Conservation (phyloP, 1,140 invertebrate species). For the Gonatopus flavifemur region DNA sequence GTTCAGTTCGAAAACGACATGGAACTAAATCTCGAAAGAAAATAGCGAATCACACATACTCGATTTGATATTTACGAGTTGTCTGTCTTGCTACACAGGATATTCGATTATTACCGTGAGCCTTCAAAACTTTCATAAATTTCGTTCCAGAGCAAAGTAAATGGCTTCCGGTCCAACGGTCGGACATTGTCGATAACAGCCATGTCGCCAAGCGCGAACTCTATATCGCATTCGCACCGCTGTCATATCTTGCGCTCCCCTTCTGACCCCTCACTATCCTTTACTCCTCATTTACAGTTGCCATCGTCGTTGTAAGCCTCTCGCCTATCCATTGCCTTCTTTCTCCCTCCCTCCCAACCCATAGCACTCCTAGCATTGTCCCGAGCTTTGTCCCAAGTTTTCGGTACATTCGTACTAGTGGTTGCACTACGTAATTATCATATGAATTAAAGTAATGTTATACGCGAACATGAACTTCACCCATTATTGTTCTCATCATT, state of each 20-base stretch:
- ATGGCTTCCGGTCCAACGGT: constrained; percentile 54
- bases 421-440: constrained; percentile 48
- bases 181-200: constrained; percentile 57
- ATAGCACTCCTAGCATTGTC: constrained; percentile 36
- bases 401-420: constrained; percentile 37
- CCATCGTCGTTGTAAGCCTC: too few species aligned
- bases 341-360: constrained; percentile 9
- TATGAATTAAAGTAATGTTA: constrained; percentile 58
- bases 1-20: too few species aligned
- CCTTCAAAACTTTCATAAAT: constrained; percentile 51
- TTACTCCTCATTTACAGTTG: too few species aligned
- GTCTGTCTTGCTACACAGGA: constrained; percentile 7
- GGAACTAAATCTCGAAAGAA: too few species aligned
- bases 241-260: constrained; percentile 12
- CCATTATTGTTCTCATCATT: too few species aligned
- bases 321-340: too few species aligned
- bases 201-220: constrained; percentile 45
- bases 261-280: constrained; percentile 8
- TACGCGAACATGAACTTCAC: too few species aligned
- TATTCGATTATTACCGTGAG: constrained; percentile 33
- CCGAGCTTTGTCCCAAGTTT: constrained; percentile 53
- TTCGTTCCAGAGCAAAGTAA: constrained; percentile 44
- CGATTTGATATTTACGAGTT: too few species aligned
- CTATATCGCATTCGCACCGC: constrained; percentile 49
- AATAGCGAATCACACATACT: too few species aligned